Conservation (phyloP, 2,888 invertebrate genomes). For the Pasiphila rectangulata region DNA sequence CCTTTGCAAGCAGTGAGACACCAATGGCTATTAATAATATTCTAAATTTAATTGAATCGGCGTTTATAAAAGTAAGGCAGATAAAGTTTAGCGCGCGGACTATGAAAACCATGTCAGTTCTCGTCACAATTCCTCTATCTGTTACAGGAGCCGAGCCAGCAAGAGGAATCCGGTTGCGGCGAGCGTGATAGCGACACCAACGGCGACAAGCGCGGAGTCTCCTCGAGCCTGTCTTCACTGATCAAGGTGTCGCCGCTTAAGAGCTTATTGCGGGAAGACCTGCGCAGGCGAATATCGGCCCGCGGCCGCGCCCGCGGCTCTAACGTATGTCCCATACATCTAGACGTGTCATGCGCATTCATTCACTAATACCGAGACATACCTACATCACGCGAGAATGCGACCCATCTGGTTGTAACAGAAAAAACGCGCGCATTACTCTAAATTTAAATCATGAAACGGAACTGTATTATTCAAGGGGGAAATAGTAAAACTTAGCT, state of each 20-base stretch:
- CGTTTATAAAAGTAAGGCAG: too few relatives aligned
- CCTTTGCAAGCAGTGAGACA: too few relatives aligned
- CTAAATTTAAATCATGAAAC: too few relatives aligned
- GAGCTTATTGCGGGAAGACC: conserved; percentile 90
- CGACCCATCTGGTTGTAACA: too few relatives aligned
- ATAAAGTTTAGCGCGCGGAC: too few relatives aligned
- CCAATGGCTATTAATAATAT: too few relatives aligned
- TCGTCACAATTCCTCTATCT: too few relatives aligned
- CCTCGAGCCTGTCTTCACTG: conserved; percentile 87
- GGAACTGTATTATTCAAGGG: too few relatives aligned
- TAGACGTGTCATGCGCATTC: conserved; percentile 8
- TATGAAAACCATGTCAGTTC: too few relatives aligned
- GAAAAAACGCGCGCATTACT: too few relatives aligned
- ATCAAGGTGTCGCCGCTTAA: conserved; percentile 93
- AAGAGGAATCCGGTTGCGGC: conserved; percentile 55
- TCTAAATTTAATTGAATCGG: too few relatives aligned
- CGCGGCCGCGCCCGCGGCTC: conserved; percentile 81
- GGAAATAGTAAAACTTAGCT: too few relatives aligned
- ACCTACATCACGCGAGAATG: background rate
- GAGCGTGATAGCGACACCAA: conserved; percentile 63
- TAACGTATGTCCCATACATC: conserved; percentile 54
- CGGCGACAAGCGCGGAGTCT: conserved; percentile 74
- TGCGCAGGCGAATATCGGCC: conserved; percentile 89
- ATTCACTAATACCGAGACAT: conserved; percentile 1
- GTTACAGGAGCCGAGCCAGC: conserved; percentile 58